Evolutionary conservation across 2,888 invertebrate genomes (phyloP), one percentile per base, ranked within the genome.

Genomic region (Odontothrips loti): DNA sequence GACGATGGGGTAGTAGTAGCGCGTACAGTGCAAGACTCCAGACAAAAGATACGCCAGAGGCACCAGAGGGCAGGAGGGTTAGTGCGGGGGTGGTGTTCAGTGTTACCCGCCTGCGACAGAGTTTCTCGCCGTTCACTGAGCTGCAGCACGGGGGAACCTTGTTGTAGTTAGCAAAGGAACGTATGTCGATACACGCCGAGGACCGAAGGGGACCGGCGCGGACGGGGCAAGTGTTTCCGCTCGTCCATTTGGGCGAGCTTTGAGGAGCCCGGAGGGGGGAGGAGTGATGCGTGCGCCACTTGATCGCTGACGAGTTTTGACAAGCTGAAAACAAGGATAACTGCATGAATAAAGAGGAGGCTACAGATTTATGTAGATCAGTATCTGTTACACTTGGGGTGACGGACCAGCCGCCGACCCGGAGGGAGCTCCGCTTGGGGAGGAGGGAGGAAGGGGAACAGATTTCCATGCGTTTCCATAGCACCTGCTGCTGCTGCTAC

Each of bases 241-340:
- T n/a, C n/a, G n/a, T n/a, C n/a, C n/a, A n/a, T n/a, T n/a, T n/a
- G n/a, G n/a, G n/a, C n/a, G n/a, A n/a, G n/a, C 34, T 43, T 43
- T 43, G 34, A 43, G 34, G 34, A 43, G 34, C 3, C 34, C 6
- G 34, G 34, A 2, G 34, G 34, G 34, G 34, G 34, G 34, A 43
- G 34, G 34, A 43, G 34, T 6, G 34, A 43, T 43, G 34, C 34
- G 34, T 43, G 34, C 23, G 68, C 68, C 27, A 75, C 68, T 75
- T 75, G 27, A 75, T 75, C 23, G 27, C 68, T 75, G 68, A 75
- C 68, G 68, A 75, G 68, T 75, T 75, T 75, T 75, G 68, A 75
- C 68, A 75, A 75, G 68, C 68, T 75, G 68, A 75, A 75, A 75
- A 75, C 68, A 75, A 27, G 68, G 68, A 75, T 75, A 75, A 75